phyloP scores from a whole-genome alignment of 2,113 vertebrate genomes.

The Poecilia latipinna region DNA sequence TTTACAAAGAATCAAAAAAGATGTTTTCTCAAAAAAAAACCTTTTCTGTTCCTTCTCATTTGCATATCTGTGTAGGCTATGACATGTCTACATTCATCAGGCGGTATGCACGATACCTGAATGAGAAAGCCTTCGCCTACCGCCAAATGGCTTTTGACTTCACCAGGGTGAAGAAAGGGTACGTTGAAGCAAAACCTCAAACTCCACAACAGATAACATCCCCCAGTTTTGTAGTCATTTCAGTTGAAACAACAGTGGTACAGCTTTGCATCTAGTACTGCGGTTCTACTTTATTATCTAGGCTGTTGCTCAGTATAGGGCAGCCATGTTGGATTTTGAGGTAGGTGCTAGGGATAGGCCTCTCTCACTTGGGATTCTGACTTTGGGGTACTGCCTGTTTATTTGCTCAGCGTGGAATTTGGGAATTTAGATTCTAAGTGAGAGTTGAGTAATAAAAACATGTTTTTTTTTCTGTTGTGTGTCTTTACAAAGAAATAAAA shows the following conservation, averaged over 20 bases:
- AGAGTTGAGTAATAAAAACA: neutral
- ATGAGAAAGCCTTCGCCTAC: conserved; percentile 98
- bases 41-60: neutral
- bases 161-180: conserved; percentile 99
- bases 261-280: neutral
- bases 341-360: neutral
- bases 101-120: conserved; percentile 97
- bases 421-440: neutral
- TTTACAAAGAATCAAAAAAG: neutral
- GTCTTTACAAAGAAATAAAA: neutral
- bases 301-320: neutral
- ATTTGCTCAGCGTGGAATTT: neutral
- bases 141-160: conserved; percentile 99
- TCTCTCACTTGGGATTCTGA: no score
- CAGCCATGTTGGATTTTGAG: neutral
- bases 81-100: conserved; percentile 98
- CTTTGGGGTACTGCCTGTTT: no score
- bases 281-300: neutral
- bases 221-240: neutral
- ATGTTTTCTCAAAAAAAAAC: neutral
- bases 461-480: neutral
- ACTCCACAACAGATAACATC: neutral
- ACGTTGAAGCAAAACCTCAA: conserved; percentile 48
- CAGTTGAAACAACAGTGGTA: neutral
- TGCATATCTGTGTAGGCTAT: conserved; percentile 79